phyloP scores from a whole-genome alignment of 2,888 invertebrate species.

The Hypsopygia costalis region DNA sequence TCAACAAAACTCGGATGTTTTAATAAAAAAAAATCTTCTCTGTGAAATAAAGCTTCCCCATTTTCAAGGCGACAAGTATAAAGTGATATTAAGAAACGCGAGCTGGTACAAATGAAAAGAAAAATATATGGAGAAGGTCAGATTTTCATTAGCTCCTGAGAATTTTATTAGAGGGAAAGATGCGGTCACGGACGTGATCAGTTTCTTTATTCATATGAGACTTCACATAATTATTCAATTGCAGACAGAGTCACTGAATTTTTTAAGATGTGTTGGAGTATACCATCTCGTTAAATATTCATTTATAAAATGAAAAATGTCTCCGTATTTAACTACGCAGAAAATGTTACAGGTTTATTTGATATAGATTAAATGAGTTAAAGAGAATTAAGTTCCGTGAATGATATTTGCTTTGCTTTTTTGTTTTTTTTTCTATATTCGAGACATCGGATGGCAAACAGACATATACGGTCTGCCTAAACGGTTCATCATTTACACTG shows the following conservation, averaged over 20 bases:
- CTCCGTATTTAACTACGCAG: constrained; percentile 1
- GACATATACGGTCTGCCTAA: too few relatives aligned
- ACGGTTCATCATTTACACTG: too few relatives aligned
- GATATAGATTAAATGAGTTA: constrained; percentile 28
- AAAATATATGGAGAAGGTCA: constrained; percentile 8
- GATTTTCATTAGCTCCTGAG: constrained; percentile 7
- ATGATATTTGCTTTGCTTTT: constrained; percentile 37
- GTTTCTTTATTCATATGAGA: constrained; percentile 2
- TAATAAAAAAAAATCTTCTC: constrained; percentile 6
- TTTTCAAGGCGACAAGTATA: constrained; percentile 3
- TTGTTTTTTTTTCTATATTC: too few relatives aligned
- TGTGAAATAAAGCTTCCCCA: background rate
- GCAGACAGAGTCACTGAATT: background rate
- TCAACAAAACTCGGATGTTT: background rate
- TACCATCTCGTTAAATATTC: constrained; percentile 6
- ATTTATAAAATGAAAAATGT: background rate
- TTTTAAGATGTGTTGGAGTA: background rate
- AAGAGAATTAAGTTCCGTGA: constrained; percentile 37
- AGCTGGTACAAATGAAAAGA: constrained; percentile 1
- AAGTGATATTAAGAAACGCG: constrained; percentile 7
- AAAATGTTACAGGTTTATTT: constrained; percentile 7
- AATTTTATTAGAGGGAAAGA: constrained; percentile 8
- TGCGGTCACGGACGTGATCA: constrained; percentile 1
- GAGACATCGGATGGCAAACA: too few relatives aligned
- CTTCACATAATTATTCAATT: background rate